Base-by-base conservation (phyloP, 2,888 invertebrate species). In the Beris chalybata region DNA sequence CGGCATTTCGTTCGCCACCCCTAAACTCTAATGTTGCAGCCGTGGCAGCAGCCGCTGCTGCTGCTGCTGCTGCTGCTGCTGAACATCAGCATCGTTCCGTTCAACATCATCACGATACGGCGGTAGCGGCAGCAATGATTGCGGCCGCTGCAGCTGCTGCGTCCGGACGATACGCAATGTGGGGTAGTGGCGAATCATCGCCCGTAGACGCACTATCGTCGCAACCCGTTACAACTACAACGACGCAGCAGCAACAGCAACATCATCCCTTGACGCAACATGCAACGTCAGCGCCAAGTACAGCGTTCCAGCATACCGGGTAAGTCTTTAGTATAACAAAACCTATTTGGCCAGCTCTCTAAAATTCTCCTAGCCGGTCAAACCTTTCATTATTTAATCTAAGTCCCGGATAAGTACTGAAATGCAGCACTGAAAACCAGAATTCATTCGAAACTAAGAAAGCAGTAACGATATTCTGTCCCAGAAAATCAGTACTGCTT, bases 141-240 rank as follows among this genome's bases (percentile, higher is more conserved):
- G 74, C 74, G 53, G 74, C 74, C 6, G 77, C 76, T 47, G 78
- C 78, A 7, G 77, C 77, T 68, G 78, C 77, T 55, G 79, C 78
- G 73, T 78, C 79, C 6, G 79, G 78, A 70, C 78, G 76, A 59
- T 79, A 76, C 55, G 70, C 67, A 69, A 69, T 67, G 64, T 70
- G 66, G 38, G 69, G 69, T 63, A 69, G 69, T 9, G 67, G 67
- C 45, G 67, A 66, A 76, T 78, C 66, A 78, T 74, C 64, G 78
- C 74, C 68, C 78, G 77, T 59, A 72, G 73, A 73, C 77, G 76
- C 55, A 71, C 73, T 56, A 22, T 3, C 22, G 22, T 22, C 22
- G 22, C 1, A 1, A 22, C 22, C 22, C 22, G 22, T 22, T 22
- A 22, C 22, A 22, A 22, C 22, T 22, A 22, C 22, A 22, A 22